Evolutionary conservation across 1,140 invertebrate species (phyloP).

Genomic region (Subanguina moxae): DNA sequence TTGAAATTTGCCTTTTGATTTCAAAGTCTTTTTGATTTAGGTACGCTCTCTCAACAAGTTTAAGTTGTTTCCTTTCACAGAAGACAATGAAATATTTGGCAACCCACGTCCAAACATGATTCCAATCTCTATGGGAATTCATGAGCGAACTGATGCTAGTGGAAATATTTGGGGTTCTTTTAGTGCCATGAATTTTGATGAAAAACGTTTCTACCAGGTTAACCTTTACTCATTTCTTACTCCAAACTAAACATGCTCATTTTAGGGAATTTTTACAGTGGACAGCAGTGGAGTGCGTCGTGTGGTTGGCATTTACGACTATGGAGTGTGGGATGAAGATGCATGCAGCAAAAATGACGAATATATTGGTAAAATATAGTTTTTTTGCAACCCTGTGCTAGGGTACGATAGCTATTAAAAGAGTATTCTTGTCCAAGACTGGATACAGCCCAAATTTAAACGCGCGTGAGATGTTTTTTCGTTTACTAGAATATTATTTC

Average conservation of each 20-base stretch:
- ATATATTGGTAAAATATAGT: slow-evolving; percentile 53
- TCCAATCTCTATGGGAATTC: slow-evolving; percentile 59
- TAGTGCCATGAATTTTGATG: slow-evolving; percentile 58
- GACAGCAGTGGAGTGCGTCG: slow-evolving; percentile 49
- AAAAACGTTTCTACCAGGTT: slow-evolving; percentile 53
- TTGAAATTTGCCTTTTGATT: slow-evolving; percentile 2
- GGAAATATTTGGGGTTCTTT: slow-evolving; percentile 58
- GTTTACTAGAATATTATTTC: too few relatives aligned
- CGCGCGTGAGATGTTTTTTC: too few relatives aligned
- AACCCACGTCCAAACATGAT: slow-evolving; percentile 52
- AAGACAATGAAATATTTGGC: slow-evolving; percentile 55
- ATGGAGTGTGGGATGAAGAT: slow-evolving; percentile 55
- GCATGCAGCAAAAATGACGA: slow-evolving; percentile 57
- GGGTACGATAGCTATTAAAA: too few relatives aligned
- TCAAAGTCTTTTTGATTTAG: slow-evolving; percentile 9
- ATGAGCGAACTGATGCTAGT: slow-evolving; percentile 49
- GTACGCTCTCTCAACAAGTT: slow-evolving; percentile 49
- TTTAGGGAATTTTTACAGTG: slow-evolving; percentile 58
- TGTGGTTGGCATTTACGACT: slow-evolving; percentile 56
- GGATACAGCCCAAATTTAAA: too few relatives aligned
- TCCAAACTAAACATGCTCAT: background rate
- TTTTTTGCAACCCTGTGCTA: too few relatives aligned
- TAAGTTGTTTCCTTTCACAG: slow-evolving; percentile 57
- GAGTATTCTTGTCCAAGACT: too few relatives aligned
- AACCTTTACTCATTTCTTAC: background rate